A percentile compares a stretch with the other conserved stretches of the same genome.
Conservation (phyloP, 1,140 invertebrate genomes). For the Pteromalus puparum region DNA sequence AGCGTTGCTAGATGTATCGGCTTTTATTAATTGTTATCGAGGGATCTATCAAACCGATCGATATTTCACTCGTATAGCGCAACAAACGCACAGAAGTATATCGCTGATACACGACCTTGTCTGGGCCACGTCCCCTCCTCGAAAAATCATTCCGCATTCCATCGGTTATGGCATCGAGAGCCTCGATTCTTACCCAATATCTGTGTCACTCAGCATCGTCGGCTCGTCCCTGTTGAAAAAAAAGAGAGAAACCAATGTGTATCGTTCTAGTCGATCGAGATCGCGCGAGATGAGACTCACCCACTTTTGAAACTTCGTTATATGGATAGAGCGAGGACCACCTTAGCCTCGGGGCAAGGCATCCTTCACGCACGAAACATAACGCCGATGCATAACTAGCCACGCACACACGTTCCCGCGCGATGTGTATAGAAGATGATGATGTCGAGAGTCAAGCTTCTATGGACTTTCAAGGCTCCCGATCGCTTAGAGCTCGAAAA, state of each 20-base stretch:
- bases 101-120: conserved; percentile 34
- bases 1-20: neutral
- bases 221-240: no score
- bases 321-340: conserved; percentile 34
- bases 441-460: no score
- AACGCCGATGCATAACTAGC: conserved; percentile 30
- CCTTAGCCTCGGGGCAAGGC: conserved; percentile 31
- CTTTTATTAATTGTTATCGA: conserved; percentile 43
- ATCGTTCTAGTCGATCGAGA: neutral
- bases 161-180: neutral
- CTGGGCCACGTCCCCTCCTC: neutral
- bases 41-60: conserved; percentile 36
- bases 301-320: conserved; percentile 7
- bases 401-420: neutral
- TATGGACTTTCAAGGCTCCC: conserved; percentile 19
- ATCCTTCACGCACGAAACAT: conserved; percentile 24
- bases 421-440: conserved; percentile 32
- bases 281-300: neutral
- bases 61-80: conserved; percentile 23
- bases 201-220: neutral
- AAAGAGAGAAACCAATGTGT: neutral
- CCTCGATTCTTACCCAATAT: conserved; percentile 27
- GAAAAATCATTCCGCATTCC: conserved; percentile 45
- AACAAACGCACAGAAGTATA: neutral
- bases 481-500: conserved; percentile 15